Evolutionary conservation across 2,113 vertebrate species (phyloP).

Genomic region (Ursus arctos): DNA sequence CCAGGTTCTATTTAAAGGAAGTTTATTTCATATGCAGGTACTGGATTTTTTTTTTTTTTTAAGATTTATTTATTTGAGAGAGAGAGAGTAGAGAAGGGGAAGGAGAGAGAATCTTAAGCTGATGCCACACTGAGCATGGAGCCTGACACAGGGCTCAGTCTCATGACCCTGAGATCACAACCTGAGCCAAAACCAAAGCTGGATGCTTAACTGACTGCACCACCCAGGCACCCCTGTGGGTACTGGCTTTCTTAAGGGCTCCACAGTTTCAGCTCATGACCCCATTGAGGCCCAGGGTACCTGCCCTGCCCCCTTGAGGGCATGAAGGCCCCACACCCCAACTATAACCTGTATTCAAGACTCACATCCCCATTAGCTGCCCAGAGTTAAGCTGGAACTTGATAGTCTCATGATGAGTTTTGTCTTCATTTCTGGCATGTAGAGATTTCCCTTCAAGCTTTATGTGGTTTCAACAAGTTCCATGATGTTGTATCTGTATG

Average conservation of each 20-base stretch:
- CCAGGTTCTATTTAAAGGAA: neutral
- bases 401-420: neutral
- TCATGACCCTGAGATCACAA: neutral
- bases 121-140: neutral
- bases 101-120: neutral
- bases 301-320: neutral
- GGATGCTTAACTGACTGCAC: neutral
- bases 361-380: neutral
- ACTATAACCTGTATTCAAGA: neutral
- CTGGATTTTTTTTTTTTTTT: neutral
- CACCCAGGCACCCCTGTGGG: too few relatives aligned
- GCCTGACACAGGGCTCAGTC: neutral
- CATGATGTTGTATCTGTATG: rapidly evolving
- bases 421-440: neutral
- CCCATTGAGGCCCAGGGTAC: neutral
- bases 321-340: neutral
- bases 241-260: neutral
- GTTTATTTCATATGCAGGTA: neutral
- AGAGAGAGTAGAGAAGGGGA: too few relatives aligned
- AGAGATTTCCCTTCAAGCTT: neutral
- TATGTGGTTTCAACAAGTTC: too few relatives aligned
- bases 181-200: neutral
- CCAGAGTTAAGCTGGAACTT: neutral
- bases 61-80: too few relatives aligned
- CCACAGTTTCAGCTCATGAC: neutral